Evolutionary conservation across 2,113 vertebrate species (phyloP), one percentile per base, ranked within the genome.

Genomic region (Genyomyrus donnyi): DNA sequence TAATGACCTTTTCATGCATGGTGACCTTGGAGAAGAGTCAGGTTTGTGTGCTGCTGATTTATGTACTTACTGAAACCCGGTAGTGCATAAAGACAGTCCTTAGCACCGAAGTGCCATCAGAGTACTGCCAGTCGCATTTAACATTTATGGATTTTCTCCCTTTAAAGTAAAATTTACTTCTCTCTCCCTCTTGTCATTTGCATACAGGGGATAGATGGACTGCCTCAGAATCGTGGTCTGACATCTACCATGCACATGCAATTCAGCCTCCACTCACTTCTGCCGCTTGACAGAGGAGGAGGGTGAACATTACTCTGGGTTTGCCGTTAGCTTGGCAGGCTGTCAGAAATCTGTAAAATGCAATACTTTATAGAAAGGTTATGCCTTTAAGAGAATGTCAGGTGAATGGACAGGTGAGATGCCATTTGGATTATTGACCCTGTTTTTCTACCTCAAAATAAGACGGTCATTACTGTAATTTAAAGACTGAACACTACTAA

Each of bases 141-240:
- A 80, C 31, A 77, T 77, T 77, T 77, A 77, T 77, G 70, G 70
- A 80, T 42, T 19, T 80, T 80, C 74, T 80, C 74, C 74, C 13
- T 80, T 80, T 80, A 80, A 80, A 80, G 74, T 42, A 80, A 80
- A 80, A 80, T 80, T 80, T 42, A 39, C 74, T 77, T 77, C 70
- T 17, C 70, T 77, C 70, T 80, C 35, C 15, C 74, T 80, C 74
- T 77, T 35, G 15, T 77, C 74, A 77, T 80, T 80, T 80, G 31
- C 74, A 80, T 80, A 42, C n/a, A 31, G 27, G 62, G 62, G 27
- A 70, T 70, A 70, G 27, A 70, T 31, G 62, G 62, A 70, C 74
- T 42, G 74, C n/a, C 35, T 42, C 31, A 77, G 70, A 31, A 42
- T 42, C 74, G 17, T 6, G 15, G 74, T 80, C 17, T 42, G 31